Percentiles rank a stretch among this genome's conserved stretches.
phyloP scores from a whole-genome alignment of 1,140 invertebrate genomes.

The Acromyrmex charruanus region DNA sequence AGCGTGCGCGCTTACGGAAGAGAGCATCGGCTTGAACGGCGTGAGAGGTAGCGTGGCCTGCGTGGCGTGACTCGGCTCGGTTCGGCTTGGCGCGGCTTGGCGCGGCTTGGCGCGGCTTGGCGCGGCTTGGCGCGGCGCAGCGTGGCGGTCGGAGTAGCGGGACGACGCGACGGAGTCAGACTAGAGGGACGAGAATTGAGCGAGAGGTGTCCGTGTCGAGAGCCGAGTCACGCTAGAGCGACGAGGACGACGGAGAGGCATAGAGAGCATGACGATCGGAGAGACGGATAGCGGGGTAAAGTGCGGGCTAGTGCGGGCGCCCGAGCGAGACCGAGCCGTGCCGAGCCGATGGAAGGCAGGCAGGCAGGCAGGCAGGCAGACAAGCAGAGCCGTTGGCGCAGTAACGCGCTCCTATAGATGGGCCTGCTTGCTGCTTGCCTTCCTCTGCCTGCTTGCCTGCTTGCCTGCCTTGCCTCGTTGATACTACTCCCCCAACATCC shows the following conservation, averaged over 20 bases:
- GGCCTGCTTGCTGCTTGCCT: constrained; percentile 56
- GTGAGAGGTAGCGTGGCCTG: constrained; percentile 52
- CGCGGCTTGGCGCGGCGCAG: not conserved
- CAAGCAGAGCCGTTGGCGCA: constrained; percentile 75
- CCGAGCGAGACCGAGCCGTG: constrained; percentile 75
- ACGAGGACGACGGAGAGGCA: constrained; percentile 61
- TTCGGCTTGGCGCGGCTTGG: not conserved
- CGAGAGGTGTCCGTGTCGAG: constrained; percentile 60
- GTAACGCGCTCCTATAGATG: constrained; percentile 62
- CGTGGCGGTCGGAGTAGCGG: constrained; percentile 45
- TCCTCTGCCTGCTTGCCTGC: constrained; percentile 65
- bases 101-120: not conserved
- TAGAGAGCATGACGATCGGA: constrained; percentile 62
- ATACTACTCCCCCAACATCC: constrained; percentile 66
- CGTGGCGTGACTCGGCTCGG: constrained; percentile 26
- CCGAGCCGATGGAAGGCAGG: constrained; percentile 66
- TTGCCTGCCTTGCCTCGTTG: constrained; percentile 41
- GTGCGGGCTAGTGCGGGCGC: constrained; percentile 66
- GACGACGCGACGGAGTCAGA: constrained; percentile 58
- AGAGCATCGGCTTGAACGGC: constrained; percentile 78
- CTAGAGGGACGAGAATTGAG: constrained; percentile 64
- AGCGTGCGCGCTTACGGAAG: constrained; percentile 79
- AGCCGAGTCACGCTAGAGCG: constrained; percentile 61
- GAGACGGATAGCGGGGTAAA: constrained; percentile 51
- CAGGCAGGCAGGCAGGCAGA: constrained; percentile 67